Base-by-base conservation (phyloP, 2,888 invertebrate species). In the Eupsilia transversa region DNA sequence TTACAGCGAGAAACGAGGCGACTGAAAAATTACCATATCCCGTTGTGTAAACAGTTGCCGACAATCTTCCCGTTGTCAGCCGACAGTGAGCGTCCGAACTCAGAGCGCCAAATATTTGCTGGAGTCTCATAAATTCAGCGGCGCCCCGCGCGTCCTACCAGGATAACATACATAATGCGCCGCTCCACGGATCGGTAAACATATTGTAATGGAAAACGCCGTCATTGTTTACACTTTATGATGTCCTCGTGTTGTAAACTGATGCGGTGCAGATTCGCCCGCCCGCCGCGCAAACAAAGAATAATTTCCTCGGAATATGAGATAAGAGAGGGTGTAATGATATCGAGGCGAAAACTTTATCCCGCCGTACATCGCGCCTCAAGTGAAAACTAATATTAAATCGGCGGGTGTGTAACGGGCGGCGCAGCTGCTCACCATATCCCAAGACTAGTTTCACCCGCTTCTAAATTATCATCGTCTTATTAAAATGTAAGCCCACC, bases 141-240 rank as follows among this genome's bases (percentile, higher is more conserved):
- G 92, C 93, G 93, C 93, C 92, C 94, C 92, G 93, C 94, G 92
- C 93, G 93, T 93, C 94, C 93, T 90, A 92, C 94, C 94, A 92
- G 96, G 95, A 95, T 95, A 96, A 96, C 96, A 96, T 93, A 96
- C 95, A 96, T 96, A 96, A 96, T 96, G 93, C 96, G 94, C 92
- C 91, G 93, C 94, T 91, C 94, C 93, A 94, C 94, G 96, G 95
- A 95, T 96, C 95, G 96, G 96, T 94, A 96, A 96, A 96, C 96
- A 96, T 96, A 96, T 96, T 96, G 96, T 96, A 96, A 96, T 96
- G 96, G 96, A 96, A 96, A 96, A 95, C 94, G 95, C 93, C 93
- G 93, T 94, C 95, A 94, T 95, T 96, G 96, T 96, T 96, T 96
- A 94, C 95, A 94, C 94, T 95, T 96, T 95, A 95, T 94, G 95